Conservation (phyloP, 2,888 invertebrate genomes). For the Azorinus chamasolen region DNA sequence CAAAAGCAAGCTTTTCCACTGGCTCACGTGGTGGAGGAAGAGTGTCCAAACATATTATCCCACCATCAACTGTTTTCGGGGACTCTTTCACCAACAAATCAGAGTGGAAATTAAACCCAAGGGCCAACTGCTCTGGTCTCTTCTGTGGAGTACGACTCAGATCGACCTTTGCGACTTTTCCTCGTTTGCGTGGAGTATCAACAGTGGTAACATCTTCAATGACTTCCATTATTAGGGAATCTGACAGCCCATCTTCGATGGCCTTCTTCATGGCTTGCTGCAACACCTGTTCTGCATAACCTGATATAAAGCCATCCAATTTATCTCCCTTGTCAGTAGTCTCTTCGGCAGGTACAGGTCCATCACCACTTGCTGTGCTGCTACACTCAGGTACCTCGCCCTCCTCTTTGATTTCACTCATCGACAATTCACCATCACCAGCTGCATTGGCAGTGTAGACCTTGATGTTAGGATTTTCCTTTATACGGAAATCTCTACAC, state of each 20-base stretch:
- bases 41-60: conserved; percentile 51
- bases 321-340: neutral
- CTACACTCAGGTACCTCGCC: neutral
- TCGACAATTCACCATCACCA: conserved; percentile 4
- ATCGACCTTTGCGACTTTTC: conserved; percentile 38
- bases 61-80: conserved; percentile 49
- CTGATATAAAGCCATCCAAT: neutral
- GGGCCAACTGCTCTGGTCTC: conserved; percentile 55
- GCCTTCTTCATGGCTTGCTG: conserved; percentile 51
- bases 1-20: conserved; percentile 54
- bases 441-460: conserved; percentile 32
- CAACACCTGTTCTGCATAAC: conserved; percentile 14
- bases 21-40: conserved; percentile 37
- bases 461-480: conserved; percentile 54
- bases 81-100: conserved; percentile 57
- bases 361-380: neutral
- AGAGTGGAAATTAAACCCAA: conserved; percentile 60
- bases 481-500: conserved; percentile 60
- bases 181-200: conserved; percentile 34
- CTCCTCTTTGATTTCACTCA: neutral
- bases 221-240: conserved; percentile 57
- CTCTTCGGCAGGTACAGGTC: neutral
- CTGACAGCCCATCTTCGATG: conserved; percentile 49
- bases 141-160: conserved; percentile 37
- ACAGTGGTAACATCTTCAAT: conserved; percentile 50